Percentiles rank a stretch among this genome's conserved stretches.
phyloP scores from a whole-genome alignment of 2,888 invertebrate genomes.

The Cremastinae sp. region DNA sequence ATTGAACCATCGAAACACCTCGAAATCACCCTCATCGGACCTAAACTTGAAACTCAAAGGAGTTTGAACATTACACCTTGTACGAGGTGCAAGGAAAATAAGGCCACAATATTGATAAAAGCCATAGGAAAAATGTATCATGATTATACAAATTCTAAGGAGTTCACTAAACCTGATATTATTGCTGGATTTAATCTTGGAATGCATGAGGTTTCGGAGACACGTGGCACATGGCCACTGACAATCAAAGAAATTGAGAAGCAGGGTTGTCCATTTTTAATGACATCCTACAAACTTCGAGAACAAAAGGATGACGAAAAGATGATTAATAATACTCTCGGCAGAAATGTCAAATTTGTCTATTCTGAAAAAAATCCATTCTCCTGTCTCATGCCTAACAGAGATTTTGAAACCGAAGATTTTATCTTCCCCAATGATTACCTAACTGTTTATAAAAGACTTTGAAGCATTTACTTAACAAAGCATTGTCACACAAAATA shows the following conservation, averaged over 20 bases:
- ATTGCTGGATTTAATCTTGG: conserved; percentile 74
- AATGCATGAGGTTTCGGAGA: conserved; percentile 69
- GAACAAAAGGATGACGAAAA: conserved; percentile 69
- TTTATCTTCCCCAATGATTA: conserved; percentile 75
- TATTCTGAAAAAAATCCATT: conserved; percentile 70
- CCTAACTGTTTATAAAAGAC: conserved; percentile 68
- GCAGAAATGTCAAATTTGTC: conserved; percentile 52
- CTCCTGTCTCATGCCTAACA: conserved; percentile 71
- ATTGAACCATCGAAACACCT: neutral
- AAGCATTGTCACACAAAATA: neutral
- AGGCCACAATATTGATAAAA: neutral
- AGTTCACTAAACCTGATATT: conserved; percentile 69
- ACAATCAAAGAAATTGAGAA: conserved; percentile 65
- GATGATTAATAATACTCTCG: conserved; percentile 66
- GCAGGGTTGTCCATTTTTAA: conserved; percentile 70
- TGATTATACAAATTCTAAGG: conserved; percentile 61
- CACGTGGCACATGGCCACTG: conserved; percentile 70
- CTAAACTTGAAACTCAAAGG: neutral
- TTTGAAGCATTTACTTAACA: conserved; percentile 26
- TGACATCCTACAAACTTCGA: conserved; percentile 70
- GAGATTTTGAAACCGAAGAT: conserved; percentile 72
- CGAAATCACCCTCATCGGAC: conserved; percentile 13
- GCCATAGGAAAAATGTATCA: conserved; percentile 62
- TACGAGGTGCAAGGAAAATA: neutral
- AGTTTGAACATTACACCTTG: neutral